phyloP scores from a whole-genome alignment of 1,140 invertebrate species.

The Bombyx mandarina region DNA sequence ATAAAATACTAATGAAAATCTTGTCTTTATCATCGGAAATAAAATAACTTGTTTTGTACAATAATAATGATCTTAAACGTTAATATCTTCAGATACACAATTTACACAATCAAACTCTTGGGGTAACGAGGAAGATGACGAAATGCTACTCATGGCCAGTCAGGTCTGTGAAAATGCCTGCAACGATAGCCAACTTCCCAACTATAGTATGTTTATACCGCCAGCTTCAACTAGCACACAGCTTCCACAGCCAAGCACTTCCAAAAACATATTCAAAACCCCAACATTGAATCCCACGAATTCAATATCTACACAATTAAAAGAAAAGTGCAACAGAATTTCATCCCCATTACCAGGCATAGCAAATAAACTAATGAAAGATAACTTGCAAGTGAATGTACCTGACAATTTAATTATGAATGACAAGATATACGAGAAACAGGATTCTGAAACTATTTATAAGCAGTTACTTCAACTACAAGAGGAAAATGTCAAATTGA shows the following conservation, averaged over 20 bases:
- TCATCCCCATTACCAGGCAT: slow-evolving; percentile 50
- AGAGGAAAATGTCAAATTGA: slow-evolving; percentile 61
- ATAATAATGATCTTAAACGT: too few species aligned
- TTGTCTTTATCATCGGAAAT: not conserved
- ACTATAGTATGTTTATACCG: slow-evolving; percentile 52
- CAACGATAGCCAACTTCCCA: slow-evolving; percentile 31
- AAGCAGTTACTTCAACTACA: slow-evolving; percentile 40
- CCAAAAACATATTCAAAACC: slow-evolving; percentile 44
- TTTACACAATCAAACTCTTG: slow-evolving; percentile 33
- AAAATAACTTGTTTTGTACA: slow-evolving; percentile 8
- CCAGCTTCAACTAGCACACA: slow-evolving; percentile 49
- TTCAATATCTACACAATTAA: slow-evolving; percentile 34
- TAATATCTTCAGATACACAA: slow-evolving; percentile 11
- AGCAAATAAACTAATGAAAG: slow-evolving; percentile 21
- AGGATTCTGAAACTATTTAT: slow-evolving; percentile 36
- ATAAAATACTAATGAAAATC: not conserved
- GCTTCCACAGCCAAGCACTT: slow-evolving; percentile 28
- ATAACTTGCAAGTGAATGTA: slow-evolving; percentile 19
- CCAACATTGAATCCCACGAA: slow-evolving; percentile 23
- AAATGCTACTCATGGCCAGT: slow-evolving; percentile 57
- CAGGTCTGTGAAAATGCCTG: slow-evolving; percentile 59
- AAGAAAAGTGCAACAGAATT: slow-evolving; percentile 41
- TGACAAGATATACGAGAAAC: slow-evolving; percentile 41
- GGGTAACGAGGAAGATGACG: slow-evolving; percentile 61
- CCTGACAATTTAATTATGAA: slow-evolving; percentile 39